phyloP scores from a whole-genome alignment of 1,140 invertebrate species.

The Bombus waltoni region DNA sequence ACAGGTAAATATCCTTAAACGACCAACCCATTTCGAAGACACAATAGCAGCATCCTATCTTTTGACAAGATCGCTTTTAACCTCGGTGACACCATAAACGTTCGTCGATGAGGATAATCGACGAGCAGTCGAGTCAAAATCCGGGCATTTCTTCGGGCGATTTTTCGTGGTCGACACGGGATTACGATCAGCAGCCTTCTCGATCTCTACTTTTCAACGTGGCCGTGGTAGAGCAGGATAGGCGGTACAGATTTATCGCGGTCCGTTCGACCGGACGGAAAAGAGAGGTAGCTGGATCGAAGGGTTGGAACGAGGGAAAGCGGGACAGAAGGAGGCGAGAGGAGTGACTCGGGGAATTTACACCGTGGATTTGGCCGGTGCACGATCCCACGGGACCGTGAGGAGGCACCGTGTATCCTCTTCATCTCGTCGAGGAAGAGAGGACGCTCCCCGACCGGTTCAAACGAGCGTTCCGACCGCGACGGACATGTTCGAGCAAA shows the following conservation, averaged over 20 bases:
- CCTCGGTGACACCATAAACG: conserved; percentile 49
- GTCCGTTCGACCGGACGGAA: conserved; percentile 7
- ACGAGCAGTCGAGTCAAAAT: not conserved
- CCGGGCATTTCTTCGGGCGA: conserved; percentile 52
- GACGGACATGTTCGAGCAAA: conserved; percentile 76
- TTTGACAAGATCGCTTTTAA: not conserved
- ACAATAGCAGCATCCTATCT: not conserved
- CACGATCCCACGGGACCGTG: conserved; percentile 68
- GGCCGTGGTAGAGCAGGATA: conserved; percentile 7
- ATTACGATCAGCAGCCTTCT: conserved; percentile 68
- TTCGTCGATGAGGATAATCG: conserved; percentile 63
- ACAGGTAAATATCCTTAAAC: not conserved
- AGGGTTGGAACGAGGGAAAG: not conserved
- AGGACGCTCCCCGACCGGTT: conserved; percentile 67
- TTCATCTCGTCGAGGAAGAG: conserved; percentile 66
- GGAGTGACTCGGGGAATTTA: conserved; percentile 71
- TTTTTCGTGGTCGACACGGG: conserved; percentile 66
- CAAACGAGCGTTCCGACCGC: conserved; percentile 73
- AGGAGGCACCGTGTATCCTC: conserved; percentile 64
- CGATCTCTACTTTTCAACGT: conserved; percentile 52
- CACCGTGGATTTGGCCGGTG: conserved; percentile 68
- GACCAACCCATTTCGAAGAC: not conserved
- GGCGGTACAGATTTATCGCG: conserved; percentile 58
- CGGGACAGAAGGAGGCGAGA: conserved; percentile 12
- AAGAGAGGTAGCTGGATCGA: conserved; percentile 40